Conservation (phyloP, 92 coral and sea anemone species). For the Diadumene lineata region DNA sequence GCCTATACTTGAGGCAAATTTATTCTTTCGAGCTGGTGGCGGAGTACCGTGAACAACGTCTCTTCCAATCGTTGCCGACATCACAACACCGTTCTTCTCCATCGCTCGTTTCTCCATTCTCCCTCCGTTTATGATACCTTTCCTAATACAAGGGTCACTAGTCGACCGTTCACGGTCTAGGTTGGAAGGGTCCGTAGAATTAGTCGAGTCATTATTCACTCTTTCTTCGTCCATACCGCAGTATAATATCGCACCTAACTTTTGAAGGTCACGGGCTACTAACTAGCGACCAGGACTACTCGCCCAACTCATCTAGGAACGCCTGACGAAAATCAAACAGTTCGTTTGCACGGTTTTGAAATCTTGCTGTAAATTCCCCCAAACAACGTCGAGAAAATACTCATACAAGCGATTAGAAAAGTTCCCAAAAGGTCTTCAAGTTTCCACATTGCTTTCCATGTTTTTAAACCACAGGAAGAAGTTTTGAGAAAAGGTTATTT, state of each 20-base stretch:
- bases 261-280: constrained; percentile 27
- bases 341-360: background rate
- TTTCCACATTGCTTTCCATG: background rate
- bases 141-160: constrained; percentile 77
- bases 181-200: constrained; percentile 30
- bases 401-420: background rate
- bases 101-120: constrained; percentile 58
- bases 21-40: constrained; percentile 83
- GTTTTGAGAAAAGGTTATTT: background rate
- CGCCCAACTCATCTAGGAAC: constrained; percentile 24
- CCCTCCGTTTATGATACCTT: constrained; percentile 61
- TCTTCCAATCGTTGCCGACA: constrained; percentile 40
- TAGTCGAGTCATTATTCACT: constrained; percentile 32
- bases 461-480: background rate
- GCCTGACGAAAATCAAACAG: constrained; percentile 29
- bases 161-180: constrained; percentile 76
- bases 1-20: constrained; percentile 87
- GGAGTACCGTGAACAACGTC: constrained; percentile 63
- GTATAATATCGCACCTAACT: constrained; percentile 12
- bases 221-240: constrained; percentile 48
- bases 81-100: constrained; percentile 28
- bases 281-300: constrained; percentile 36
- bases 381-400: background rate
- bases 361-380: background rate
- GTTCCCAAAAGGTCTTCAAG: background rate